These are phyloP conservation scores for Tarsius wallacei DNA, from an alignment of 2,797 vertebrate genomes.

Conservation along the genomic window DNA sequence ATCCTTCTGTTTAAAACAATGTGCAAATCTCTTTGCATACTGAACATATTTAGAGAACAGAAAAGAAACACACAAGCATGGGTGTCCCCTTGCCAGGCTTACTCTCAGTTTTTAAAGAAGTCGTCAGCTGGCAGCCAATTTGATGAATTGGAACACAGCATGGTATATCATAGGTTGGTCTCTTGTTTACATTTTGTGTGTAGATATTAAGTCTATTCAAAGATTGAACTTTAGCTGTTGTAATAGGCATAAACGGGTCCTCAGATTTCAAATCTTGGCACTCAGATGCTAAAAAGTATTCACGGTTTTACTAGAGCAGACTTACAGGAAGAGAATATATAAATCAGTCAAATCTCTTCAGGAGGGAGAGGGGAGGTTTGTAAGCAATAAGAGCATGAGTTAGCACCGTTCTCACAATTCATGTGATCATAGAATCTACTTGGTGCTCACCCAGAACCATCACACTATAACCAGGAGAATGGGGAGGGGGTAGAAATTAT, in stretches of 20 bases:
- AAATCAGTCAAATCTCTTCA: slow-evolving; percentile 27
- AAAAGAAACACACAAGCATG: not conserved
- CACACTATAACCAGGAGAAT: not conserved
- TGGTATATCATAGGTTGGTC: not conserved
- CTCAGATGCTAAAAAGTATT: not conserved
- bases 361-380: not conserved
- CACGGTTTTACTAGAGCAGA: slow-evolving; percentile 26
- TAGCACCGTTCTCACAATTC: not conserved
- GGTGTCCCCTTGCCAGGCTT: not conserved
- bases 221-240: not conserved
- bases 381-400: not conserved
- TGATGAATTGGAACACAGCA: not conserved
- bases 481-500: not conserved
- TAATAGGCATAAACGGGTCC: not conserved
- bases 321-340: slow-evolving; percentile 25
- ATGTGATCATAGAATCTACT: not conserved
- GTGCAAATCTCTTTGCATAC: not conserved
- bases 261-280: slow-evolving; percentile 47
- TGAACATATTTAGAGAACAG: not conserved
- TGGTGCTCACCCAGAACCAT: not conserved
- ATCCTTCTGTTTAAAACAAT: not conserved
- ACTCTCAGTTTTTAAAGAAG: not conserved
- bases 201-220: not conserved
- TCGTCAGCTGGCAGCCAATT: not conserved
- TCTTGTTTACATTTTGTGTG: not conserved